Conservation (phyloP, 2,113 vertebrate species). For the Bungarus multicinctus region DNA sequence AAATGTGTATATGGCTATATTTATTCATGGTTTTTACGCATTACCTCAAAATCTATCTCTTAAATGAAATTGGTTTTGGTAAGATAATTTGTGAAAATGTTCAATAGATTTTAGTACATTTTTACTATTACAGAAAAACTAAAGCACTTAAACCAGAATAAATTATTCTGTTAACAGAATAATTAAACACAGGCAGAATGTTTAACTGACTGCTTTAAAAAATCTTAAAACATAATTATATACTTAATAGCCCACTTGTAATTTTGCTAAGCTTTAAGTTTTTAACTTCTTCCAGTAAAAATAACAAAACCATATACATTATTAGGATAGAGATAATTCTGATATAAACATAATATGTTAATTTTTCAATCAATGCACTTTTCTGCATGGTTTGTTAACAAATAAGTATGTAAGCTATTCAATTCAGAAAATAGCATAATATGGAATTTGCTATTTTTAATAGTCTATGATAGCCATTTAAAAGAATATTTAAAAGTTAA, state of each 20-base stretch:
- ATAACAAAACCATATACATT: neutral
- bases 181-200: constrained; percentile 14
- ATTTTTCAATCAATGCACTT: constrained; percentile 19
- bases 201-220: constrained; percentile 11
- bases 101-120: neutral
- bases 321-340: constrained; percentile 31
- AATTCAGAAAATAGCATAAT: constrained; percentile 24
- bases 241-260: constrained; percentile 32
- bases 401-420: neutral
- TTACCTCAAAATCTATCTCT: neutral
- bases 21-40: constrained; percentile 1
- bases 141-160: constrained; percentile 14
- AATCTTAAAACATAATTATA: neutral
- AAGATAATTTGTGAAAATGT: neutral
- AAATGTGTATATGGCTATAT: neutral
- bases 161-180: constrained; percentile 23
- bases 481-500: constrained; percentile 7
- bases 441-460: constrained; percentile 25
- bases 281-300: constrained; percentile 20
- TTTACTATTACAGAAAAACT: constrained; percentile 21
- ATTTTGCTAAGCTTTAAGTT: neutral
- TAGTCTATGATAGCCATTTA: constrained; percentile 32
- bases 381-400: constrained; percentile 35
- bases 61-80: neutral
- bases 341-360: constrained; percentile 37